Conservation (phyloP, 2,113 vertebrate species). For the Bujurquina vittata region DNA sequence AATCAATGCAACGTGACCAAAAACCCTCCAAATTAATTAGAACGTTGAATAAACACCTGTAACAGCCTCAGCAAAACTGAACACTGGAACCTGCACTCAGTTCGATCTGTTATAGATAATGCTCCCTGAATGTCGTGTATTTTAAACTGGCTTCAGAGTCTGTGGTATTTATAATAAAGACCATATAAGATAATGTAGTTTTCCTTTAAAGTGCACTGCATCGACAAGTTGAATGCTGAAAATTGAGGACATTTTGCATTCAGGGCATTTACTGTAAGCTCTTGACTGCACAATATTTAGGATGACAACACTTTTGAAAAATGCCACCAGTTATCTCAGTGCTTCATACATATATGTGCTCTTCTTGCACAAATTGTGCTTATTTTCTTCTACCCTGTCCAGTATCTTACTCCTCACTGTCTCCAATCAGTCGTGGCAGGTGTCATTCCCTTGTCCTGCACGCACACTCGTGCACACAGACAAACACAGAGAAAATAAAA, state of each 20-base stretch:
- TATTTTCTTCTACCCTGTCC: conserved; percentile 12
- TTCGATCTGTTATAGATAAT: neutral
- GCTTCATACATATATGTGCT: neutral
- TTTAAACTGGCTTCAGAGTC: neutral
- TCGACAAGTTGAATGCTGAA: neutral
- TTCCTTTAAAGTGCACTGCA: neutral
- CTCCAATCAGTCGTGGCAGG: conserved; percentile 45
- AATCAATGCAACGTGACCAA: neutral
- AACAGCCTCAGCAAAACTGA: neutral
- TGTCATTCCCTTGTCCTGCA: conserved; percentile 35
- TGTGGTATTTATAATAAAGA: neutral
- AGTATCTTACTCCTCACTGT: conserved; percentile 17
- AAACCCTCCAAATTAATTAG: neutral
- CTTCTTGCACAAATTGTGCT: neutral
- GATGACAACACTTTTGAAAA: neutral
- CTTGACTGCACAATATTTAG: neutral
- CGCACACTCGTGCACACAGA: neutral
- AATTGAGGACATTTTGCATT: neutral
- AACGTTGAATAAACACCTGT: neutral
- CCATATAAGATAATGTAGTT: neutral
- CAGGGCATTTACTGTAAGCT: neutral
- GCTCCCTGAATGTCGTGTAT: neutral
- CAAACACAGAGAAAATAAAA: conserved; percentile 9
- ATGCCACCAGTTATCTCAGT: neutral
- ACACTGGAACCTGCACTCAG: neutral